Percentiles rank a stretch among this genome's conserved stretches.
These are phyloP conservation scores for Oceanodroma tethys DNA, from an alignment of 2,113 vertebrate genomes.

Conservation along the genomic window DNA sequence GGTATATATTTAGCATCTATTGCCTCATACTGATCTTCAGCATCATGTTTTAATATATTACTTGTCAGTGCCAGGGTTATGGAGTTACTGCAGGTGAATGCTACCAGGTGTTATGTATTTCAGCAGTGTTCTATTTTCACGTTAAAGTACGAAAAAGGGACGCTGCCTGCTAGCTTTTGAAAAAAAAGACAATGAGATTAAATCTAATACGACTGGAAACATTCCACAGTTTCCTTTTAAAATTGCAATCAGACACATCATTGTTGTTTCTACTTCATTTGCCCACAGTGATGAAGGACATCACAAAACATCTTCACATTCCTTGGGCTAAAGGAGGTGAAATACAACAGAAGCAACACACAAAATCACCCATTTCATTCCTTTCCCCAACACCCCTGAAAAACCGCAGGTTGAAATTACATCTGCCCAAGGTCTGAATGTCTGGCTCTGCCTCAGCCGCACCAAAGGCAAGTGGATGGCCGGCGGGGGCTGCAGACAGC, in stretches of 20 bases:
- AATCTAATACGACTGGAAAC: background rate
- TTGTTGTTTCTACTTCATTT: background rate
- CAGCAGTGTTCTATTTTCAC: background rate
- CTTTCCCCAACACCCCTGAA: background rate
- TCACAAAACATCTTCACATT: background rate
- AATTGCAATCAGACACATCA: background rate
- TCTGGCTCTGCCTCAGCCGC: background rate
- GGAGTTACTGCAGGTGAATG: background rate
- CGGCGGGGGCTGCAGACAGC: fast-evolving
- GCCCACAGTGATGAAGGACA: background rate
- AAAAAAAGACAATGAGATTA: background rate
- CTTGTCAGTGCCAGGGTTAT: background rate
- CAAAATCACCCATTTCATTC: background rate
- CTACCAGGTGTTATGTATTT: background rate
- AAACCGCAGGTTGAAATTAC: background rate
- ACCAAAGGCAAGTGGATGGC: fast-evolving
- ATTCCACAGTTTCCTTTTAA: background rate
- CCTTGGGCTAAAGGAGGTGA: background rate
- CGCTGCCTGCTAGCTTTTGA: background rate
- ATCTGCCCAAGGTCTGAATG: too few relatives aligned
- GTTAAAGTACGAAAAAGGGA: background rate
- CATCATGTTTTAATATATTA: background rate
- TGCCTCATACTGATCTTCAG: background rate
- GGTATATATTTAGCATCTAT: background rate
- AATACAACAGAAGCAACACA: background rate